phyloP scores from a whole-genome alignment of 2,113 vertebrate species.

The Isichthys henryi region DNA sequence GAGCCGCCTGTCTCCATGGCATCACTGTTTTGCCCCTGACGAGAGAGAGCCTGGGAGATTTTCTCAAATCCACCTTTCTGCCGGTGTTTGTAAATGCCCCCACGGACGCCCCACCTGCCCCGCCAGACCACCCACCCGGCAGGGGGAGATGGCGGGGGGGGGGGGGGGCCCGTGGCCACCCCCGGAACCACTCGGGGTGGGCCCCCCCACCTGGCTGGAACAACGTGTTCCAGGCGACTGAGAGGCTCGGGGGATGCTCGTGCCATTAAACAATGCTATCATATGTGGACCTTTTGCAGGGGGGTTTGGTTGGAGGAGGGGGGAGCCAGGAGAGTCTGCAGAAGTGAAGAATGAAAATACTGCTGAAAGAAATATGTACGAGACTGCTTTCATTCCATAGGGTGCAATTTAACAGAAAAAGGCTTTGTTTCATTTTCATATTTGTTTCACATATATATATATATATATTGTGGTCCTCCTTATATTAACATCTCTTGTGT shows the following conservation, averaged over 20 bases:
- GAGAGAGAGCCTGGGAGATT: slow-evolving; percentile 48
- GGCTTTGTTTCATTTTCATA: background rate
- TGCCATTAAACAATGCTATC: slow-evolving; percentile 40
- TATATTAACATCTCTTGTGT: background rate
- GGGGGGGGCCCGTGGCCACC: slow-evolving; percentile 57
- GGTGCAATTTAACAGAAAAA: background rate
- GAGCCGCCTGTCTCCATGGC: slow-evolving; percentile 39
- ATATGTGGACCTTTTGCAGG: slow-evolving; percentile 20
- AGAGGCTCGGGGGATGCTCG: slow-evolving; percentile 49
- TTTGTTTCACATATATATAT: background rate
- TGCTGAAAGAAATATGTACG: background rate
- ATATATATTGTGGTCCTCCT: background rate
- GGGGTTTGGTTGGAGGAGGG: no score
- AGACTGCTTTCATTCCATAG: background rate
- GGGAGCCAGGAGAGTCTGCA: background rate
- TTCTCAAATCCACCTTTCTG: slow-evolving; percentile 48
- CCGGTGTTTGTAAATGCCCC: slow-evolving; percentile 63
- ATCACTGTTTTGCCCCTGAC: slow-evolving; percentile 43
- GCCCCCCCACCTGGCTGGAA: slow-evolving; percentile 64
- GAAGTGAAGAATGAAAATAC: background rate
- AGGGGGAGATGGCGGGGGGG: slow-evolving; percentile 56
- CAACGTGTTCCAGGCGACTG: slow-evolving; percentile 61
- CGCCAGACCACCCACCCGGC: slow-evolving; percentile 72
- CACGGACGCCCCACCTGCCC: slow-evolving; percentile 73
- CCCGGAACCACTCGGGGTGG: slow-evolving; percentile 73